These are phyloP conservation scores for Euschistus heros DNA, from an alignment of 1,140 invertebrate species.

Conservation along the genomic window DNA sequence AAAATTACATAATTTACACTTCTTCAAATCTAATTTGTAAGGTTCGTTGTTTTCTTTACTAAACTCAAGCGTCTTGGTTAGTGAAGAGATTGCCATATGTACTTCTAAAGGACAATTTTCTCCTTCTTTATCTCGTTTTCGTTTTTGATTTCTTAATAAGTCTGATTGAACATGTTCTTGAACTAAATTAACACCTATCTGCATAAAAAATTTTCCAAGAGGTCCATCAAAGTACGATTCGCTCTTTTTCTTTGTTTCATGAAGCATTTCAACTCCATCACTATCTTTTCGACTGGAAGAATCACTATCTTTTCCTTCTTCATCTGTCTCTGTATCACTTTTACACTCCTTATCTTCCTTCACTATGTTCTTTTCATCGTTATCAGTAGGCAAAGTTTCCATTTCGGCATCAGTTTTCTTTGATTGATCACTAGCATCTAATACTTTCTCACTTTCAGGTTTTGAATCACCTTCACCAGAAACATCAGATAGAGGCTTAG, in stretches of 20 bases:
- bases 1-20: conserved; percentile 85
- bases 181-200: conserved; percentile 81
- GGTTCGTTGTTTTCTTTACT: conserved; percentile 83
- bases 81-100: conserved; percentile 62
- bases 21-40: conserved; percentile 65
- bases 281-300: conserved; percentile 25
- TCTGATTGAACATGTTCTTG: conserved; percentile 89
- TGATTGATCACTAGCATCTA: conserved; percentile 18
- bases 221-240: conserved; percentile 67
- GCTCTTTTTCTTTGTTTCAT: conserved; percentile 29
- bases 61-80: conserved; percentile 72
- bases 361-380: conserved; percentile 8
- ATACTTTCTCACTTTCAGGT: conserved; percentile 35
- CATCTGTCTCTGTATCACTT: conserved; percentile 23
- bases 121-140: conserved; percentile 56
- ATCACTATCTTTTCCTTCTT: conserved; percentile 24
- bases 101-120: conserved; percentile 53
- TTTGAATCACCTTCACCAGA: conserved; percentile 34
- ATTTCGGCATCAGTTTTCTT: not conserved
- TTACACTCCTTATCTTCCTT: conserved; percentile 17
- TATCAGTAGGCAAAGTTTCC: not conserved
- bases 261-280: conserved; percentile 22
- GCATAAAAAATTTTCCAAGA: conserved; percentile 83
- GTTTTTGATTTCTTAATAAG: conserved; percentile 73
- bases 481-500: conserved; percentile 34